These are phyloP conservation scores for Platycercus adscitus DNA, from an alignment of 2,113 vertebrate species.

Conservation along the genomic window DNA sequence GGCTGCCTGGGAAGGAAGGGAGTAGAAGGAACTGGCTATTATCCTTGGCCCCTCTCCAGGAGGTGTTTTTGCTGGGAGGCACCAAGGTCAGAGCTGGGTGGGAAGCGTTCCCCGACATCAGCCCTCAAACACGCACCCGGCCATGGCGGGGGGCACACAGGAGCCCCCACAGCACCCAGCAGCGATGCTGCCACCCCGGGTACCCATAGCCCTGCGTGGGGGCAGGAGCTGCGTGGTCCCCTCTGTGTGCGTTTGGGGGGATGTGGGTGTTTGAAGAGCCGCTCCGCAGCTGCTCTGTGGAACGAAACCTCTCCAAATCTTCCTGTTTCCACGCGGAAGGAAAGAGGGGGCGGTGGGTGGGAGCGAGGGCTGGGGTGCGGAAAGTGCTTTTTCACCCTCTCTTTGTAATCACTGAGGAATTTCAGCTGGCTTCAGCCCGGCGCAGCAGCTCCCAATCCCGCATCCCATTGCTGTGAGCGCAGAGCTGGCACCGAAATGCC, in stretches of 20 bases:
- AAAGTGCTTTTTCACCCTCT: neutral
- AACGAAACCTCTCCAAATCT: neutral
- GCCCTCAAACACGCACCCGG: neutral
- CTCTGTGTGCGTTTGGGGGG: rapidly evolving
- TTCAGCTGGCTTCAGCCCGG: neutral
- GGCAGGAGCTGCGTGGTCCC: rapidly evolving
- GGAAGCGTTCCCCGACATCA: neutral
- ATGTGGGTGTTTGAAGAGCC: neutral
- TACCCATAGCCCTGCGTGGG: rapidly evolving
- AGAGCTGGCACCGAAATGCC: neutral
- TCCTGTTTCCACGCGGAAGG: conserved; percentile 16
- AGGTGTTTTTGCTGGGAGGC: conserved; percentile 42
- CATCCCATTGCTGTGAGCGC: conserved; percentile 38
- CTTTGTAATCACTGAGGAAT: conserved; percentile 28
- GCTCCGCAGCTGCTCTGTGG: neutral
- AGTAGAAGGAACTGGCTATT: conserved; percentile 69
- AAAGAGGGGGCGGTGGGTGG: conserved; percentile 34
- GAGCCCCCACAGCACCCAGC: rapidly evolving
- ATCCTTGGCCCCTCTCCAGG: conserved; percentile 64
- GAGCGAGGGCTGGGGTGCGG: neutral
- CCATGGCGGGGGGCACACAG: neutral
- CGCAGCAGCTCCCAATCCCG: neutral
- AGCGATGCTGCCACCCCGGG: rapidly evolving
- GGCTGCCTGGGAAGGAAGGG: conserved; percentile 69
- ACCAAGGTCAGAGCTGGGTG: conserved; percentile 34